A percentile compares a stretch with the other conserved stretches of the same genome.
Evolutionary conservation across 2,888 invertebrate species (phyloP).

Genomic region (Drosophila picticornis): DNA sequence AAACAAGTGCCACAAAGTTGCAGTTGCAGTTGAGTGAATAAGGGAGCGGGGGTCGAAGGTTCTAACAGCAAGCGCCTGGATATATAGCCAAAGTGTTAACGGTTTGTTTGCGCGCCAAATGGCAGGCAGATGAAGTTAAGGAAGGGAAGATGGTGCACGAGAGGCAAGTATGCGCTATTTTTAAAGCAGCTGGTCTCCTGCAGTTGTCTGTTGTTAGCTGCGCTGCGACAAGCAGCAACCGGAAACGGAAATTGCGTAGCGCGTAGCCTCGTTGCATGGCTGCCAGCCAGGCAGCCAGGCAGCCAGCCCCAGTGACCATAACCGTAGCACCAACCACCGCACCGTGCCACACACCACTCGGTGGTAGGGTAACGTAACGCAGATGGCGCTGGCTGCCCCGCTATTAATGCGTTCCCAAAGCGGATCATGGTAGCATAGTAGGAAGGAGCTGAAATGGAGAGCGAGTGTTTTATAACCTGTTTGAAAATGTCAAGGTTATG

Average conservation of each 20-base stretch:
- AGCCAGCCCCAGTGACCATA: slow-evolving; percentile 43
- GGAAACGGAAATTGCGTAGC: slow-evolving; percentile 81
- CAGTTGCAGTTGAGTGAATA: slow-evolving; percentile 50
- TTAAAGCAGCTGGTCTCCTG: slow-evolving; percentile 44
- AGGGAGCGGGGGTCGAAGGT: not conserved
- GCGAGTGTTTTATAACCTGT: slow-evolving; percentile 57
- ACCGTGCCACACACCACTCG: slow-evolving; percentile 5
- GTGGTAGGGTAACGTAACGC: slow-evolving; percentile 9
- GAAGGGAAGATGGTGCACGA: not conserved
- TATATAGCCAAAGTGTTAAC: slow-evolving; percentile 73
- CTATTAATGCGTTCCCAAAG: slow-evolving; percentile 63
- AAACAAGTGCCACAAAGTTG: slow-evolving; percentile 79
- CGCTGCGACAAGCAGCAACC: slow-evolving; percentile 63
- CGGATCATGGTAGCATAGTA: not conserved
- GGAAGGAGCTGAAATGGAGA: not conserved
- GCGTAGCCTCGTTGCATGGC: slow-evolving; percentile 56
- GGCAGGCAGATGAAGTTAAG: slow-evolving; percentile 25
- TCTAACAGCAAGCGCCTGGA: slow-evolving; percentile 19
- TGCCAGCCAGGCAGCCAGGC: slow-evolving; percentile 42
- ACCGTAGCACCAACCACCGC: slow-evolving; percentile 55
- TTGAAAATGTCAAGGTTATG: slow-evolving; percentile 60
- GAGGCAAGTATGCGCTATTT: slow-evolving; percentile 41
- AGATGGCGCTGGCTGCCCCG: slow-evolving; percentile 49
- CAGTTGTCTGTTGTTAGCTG: slow-evolving; percentile 53
- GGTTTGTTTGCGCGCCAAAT: slow-evolving; percentile 78